phyloP scores from a whole-genome alignment of 2,888 invertebrate species.

The Hyppa rectilinea region DNA sequence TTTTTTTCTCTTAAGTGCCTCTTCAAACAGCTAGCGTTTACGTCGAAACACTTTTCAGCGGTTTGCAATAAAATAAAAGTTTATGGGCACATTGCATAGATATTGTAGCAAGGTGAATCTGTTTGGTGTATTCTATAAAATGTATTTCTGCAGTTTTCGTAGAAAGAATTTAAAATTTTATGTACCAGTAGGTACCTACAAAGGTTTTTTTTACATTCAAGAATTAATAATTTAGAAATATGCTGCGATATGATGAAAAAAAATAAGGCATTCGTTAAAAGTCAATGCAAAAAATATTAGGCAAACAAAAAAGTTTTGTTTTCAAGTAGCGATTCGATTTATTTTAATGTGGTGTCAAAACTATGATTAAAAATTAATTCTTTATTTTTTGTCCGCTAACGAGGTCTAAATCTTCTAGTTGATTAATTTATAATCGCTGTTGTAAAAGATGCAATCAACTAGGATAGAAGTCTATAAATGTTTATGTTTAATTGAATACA shows the following conservation, averaged over 20 bases:
- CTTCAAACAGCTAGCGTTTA: slow-evolving; percentile 72
- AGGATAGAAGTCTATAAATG: slow-evolving; percentile 41
- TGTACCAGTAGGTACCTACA: no score
- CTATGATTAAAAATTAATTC: slow-evolving; percentile 44
- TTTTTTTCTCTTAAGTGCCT: slow-evolving; percentile 73
- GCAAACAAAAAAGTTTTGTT: slow-evolving; percentile 27
- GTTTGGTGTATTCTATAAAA: slow-evolving; percentile 43
- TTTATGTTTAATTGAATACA: slow-evolving; percentile 24
- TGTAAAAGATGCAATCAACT: slow-evolving; percentile 49
- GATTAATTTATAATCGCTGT: slow-evolving; percentile 52
- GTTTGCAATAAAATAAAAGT: slow-evolving; percentile 69
- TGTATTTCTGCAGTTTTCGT: slow-evolving; percentile 24
- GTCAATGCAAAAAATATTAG: slow-evolving; percentile 28
- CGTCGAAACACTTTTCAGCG: slow-evolving; percentile 72
- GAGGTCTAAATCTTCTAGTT: slow-evolving; percentile 40
- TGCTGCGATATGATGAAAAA: no score
- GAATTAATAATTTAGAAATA: no score
- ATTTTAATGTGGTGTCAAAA: slow-evolving; percentile 50
- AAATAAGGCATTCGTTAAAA: background rate
- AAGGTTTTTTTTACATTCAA: no score
- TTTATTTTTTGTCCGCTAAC: slow-evolving; percentile 49
- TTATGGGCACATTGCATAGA: slow-evolving; percentile 51
- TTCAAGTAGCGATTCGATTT: slow-evolving; percentile 56
- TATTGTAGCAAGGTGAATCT: slow-evolving; percentile 44
- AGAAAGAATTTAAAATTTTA: slow-evolving; percentile 13